These are phyloP conservation scores for Prietella phreatophila DNA, from an alignment of 2,113 vertebrate species.

Conservation along the genomic window DNA sequence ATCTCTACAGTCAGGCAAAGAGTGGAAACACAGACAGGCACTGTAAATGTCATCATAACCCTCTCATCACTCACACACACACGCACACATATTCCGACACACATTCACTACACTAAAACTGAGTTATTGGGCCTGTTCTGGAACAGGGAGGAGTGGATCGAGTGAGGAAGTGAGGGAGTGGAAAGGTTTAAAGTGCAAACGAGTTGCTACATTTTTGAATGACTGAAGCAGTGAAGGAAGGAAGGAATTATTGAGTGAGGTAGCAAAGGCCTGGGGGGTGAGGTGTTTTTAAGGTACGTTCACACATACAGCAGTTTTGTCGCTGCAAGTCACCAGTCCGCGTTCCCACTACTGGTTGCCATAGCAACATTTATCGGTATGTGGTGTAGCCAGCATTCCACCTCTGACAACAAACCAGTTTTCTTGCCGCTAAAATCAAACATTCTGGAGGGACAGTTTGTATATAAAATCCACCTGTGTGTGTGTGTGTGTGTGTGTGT, in stretches of 20 bases:
- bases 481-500: no score
- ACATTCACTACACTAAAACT: slow-evolving; percentile 36
- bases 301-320: no score
- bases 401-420: no score
- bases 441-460: no score
- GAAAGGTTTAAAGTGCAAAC: background rate
- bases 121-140: slow-evolving; percentile 48
- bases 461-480: no score
- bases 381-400: no score
- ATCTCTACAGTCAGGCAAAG: slow-evolving; percentile 37
- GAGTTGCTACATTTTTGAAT: background rate
- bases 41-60: slow-evolving; percentile 41
- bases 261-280: background rate
- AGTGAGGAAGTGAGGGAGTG: background rate
- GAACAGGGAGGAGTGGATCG: slow-evolving; percentile 11
- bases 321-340: no score
- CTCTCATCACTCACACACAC: slow-evolving; percentile 23
- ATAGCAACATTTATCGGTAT: no score
- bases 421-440: no score
- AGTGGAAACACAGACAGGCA: slow-evolving; percentile 40
- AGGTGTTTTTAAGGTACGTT: background rate
- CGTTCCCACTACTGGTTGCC: no score
- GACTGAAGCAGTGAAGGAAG: background rate
- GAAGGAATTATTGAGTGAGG: background rate
- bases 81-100: background rate